Percentiles rank a stretch among this genome's conserved stretches.
These are phyloP conservation scores for Marmota monax DNA, from an alignment of 2,113 vertebrate genomes.

Conservation along the genomic window DNA sequence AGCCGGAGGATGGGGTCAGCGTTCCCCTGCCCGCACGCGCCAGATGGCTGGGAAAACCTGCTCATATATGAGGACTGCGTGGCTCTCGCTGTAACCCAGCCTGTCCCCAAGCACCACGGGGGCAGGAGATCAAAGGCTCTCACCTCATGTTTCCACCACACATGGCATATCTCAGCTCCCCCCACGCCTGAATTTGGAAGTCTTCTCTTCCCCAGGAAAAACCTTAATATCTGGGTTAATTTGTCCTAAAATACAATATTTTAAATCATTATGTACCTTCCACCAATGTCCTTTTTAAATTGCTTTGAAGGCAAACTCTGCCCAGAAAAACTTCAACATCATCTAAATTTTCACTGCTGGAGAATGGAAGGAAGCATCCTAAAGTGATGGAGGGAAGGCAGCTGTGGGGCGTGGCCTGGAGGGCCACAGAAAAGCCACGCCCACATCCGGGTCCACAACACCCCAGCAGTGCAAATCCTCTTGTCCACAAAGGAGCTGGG, in stretches of 20 bases:
- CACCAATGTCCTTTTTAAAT: not conserved
- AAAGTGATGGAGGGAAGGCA: too few species aligned
- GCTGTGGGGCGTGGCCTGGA: too few species aligned
- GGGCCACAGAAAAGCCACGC: not conserved
- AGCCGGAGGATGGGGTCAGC: too few species aligned
- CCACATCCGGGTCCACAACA: not conserved
- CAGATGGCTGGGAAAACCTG: too few species aligned
- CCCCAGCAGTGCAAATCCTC: fast-evolving
- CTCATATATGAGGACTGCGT: not conserved
- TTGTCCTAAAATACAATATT: not conserved
- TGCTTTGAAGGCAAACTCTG: not conserved
- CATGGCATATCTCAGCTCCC: too few species aligned
- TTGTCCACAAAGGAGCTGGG: not conserved
- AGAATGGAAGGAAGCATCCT: not conserved
- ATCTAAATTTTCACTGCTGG: not conserved
- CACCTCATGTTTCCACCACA: too few species aligned
- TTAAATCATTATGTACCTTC: too few species aligned
- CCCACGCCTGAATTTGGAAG: too few species aligned
- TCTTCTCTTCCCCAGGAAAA: not conserved
- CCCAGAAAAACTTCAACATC: not conserved
- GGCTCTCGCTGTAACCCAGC: not conserved
- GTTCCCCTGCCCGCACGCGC: too few species aligned
- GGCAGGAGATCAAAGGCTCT: too few species aligned
- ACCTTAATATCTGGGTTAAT: not conserved
- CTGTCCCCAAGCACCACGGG: too few species aligned